Conservation (phyloP, 2,888 invertebrate species). For the Oscheius sp. region DNA sequence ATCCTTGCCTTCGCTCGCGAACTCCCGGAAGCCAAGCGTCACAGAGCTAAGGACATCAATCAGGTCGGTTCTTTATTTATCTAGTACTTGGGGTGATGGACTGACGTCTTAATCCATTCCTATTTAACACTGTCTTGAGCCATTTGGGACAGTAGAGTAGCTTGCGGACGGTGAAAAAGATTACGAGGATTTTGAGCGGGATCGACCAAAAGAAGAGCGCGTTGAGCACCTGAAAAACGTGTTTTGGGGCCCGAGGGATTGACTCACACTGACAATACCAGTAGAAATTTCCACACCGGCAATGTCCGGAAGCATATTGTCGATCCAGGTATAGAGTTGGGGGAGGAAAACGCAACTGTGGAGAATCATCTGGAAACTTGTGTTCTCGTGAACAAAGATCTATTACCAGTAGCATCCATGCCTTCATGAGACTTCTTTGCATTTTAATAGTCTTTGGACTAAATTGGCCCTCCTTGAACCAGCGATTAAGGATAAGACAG, state of each 20-base stretch:
- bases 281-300: neutral
- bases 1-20: constrained; percentile 72
- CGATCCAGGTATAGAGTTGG: neutral
- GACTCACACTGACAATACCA: neutral
- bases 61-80: constrained; percentile 43
- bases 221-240: neutral
- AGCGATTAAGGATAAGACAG: neutral
- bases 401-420: neutral
- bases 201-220: constrained; percentile 1
- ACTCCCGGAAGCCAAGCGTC: constrained; percentile 72
- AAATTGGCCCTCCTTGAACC: neutral
- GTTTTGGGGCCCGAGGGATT: neutral
- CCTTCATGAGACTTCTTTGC: neutral
- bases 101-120: neutral
- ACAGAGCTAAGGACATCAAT: constrained; percentile 70
- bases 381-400: neutral
- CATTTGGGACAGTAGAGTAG: constrained; percentile 3
- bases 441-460: neutral
- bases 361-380: neutral
- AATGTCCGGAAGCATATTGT: neutral
- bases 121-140: neutral
- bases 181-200: neutral
- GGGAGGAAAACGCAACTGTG: constrained; percentile 12
- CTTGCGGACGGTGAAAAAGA: constrained; percentile 14
- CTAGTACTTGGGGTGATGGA: neutral